A percentile compares a stretch with the other conserved stretches of the same genome.
phyloP scores from a whole-genome alignment of 2,888 invertebrate species.

The Pterostichus madidus region DNA sequence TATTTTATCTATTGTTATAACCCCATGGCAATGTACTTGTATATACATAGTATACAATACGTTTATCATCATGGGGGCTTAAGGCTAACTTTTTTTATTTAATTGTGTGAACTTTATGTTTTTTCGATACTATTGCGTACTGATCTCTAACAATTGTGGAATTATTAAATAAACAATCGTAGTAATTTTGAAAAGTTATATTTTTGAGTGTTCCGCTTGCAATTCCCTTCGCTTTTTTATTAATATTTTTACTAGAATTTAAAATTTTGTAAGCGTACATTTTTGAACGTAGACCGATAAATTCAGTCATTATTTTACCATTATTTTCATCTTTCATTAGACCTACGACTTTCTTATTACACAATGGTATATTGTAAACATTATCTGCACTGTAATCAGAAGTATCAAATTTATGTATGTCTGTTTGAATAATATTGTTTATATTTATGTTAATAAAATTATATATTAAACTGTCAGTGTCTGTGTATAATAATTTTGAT shows the following conservation, averaged over 20 bases:
- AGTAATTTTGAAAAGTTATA: too few relatives aligned
- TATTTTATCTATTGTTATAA: too few relatives aligned
- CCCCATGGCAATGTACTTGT: slow-evolving; percentile 1
- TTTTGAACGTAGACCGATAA: slow-evolving; percentile 71
- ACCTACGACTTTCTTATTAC: slow-evolving; percentile 71
- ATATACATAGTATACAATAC: slow-evolving; percentile 40
- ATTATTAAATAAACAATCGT: too few relatives aligned
- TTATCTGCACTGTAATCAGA: too few relatives aligned
- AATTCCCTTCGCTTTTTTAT: slow-evolving; percentile 65
- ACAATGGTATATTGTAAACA: slow-evolving; percentile 68
- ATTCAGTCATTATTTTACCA: slow-evolving; percentile 71
- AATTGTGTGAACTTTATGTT: slow-evolving; percentile 62
- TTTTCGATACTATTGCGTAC: slow-evolving; percentile 20
- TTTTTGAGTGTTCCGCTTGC: too few relatives aligned
- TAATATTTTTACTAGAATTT: slow-evolving; percentile 69
- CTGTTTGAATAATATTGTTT: slow-evolving; percentile 66
- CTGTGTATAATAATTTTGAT: slow-evolving; percentile 69
- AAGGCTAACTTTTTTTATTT: slow-evolving; percentile 63
- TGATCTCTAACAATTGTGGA: too few relatives aligned
- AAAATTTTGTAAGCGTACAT: slow-evolving; percentile 68
- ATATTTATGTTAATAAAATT: slow-evolving; percentile 59
- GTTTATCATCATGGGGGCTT: slow-evolving; percentile 66
- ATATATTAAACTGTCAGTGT: slow-evolving; percentile 67
- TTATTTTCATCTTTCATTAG: slow-evolving; percentile 72
- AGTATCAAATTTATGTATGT: slow-evolving; percentile 69